Evolutionary conservation across 1,140 invertebrate genomes (phyloP).

Genomic region (Tribolium madens): DNA sequence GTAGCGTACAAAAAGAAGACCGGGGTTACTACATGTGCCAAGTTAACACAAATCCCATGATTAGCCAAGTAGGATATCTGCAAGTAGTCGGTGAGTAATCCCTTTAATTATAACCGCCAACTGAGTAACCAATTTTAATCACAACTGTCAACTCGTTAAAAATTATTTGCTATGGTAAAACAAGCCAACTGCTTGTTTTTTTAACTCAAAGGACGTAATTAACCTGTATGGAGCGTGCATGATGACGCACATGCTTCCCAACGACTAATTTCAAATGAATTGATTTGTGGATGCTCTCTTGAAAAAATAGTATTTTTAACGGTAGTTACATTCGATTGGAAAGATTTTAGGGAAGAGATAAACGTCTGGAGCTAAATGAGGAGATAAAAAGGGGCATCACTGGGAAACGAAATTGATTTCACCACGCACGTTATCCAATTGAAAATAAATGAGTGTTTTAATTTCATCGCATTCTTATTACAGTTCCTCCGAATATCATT

Average conservation of each 20-base stretch:
- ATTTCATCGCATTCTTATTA: constrained; percentile 55
- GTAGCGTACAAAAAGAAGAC: constrained; percentile 88
- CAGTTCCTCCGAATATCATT: constrained; percentile 91
- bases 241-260: neutral
- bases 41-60: constrained; percentile 97
- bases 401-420: constrained; percentile 22
- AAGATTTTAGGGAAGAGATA: constrained; percentile 17
- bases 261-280: neutral
- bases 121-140: neutral
- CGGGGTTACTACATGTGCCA: constrained; percentile 93
- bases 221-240: neutral
- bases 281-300: neutral
- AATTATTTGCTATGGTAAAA: neutral
- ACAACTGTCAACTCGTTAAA: neutral
- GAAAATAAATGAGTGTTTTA: constrained; percentile 43
- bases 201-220: neutral
- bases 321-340: no score
- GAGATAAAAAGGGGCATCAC: constrained; percentile 45
- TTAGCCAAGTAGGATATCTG: constrained; percentile 92
- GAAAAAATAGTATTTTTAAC: neutral
- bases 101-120: neutral
- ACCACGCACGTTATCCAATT: constrained; percentile 33
- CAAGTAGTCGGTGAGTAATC: constrained; percentile 91
- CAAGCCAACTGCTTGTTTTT: neutral
- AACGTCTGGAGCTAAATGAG: constrained; percentile 25